A percentile compares a stretch with the other conserved stretches of the same genome.
Evolutionary conservation across 2,888 invertebrate species (phyloP).

Genomic region (Stenichneumon culpator): DNA sequence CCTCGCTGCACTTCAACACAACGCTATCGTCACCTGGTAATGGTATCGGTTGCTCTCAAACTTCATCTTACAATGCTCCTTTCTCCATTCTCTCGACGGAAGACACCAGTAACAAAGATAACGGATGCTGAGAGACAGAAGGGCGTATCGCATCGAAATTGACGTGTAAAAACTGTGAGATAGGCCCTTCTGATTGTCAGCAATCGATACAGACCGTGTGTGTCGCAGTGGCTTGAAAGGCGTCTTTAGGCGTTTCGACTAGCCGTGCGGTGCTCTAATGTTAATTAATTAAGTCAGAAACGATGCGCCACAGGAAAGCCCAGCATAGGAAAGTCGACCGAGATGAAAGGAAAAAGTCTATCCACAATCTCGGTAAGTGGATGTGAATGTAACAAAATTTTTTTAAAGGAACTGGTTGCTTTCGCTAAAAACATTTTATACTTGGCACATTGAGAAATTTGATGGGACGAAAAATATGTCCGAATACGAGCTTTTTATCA

Average conservation of each 20-base stretch:
- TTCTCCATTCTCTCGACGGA: neutral
- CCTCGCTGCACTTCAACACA: neutral
- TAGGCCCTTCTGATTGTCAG: neutral
- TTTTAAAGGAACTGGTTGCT: neutral
- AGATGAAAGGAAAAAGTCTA: neutral
- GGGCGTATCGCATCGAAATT: too few species aligned
- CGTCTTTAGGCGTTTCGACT: neutral
- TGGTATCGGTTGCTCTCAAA: neutral
- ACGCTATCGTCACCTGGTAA: neutral
- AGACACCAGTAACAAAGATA: neutral
- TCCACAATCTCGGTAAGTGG: neutral
- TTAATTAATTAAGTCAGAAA: conserved; percentile 6
- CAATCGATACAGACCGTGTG: too few species aligned
- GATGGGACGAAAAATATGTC: conserved; percentile 9
- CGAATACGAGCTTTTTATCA: neutral
- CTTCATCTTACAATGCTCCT: neutral
- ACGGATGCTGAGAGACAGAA: too few species aligned
- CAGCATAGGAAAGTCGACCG: neutral
- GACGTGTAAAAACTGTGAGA: too few species aligned
- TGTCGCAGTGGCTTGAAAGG: neutral
- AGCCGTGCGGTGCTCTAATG: neutral
- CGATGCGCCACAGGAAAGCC: neutral
- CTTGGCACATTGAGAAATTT: neutral
- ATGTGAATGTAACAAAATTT: neutral
- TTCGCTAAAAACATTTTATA: neutral